Evolutionary conservation across 2,888 invertebrate genomes (phyloP), one percentile per base, ranked within the genome.

Genomic region (Drosophila austrosaltans): DNA sequence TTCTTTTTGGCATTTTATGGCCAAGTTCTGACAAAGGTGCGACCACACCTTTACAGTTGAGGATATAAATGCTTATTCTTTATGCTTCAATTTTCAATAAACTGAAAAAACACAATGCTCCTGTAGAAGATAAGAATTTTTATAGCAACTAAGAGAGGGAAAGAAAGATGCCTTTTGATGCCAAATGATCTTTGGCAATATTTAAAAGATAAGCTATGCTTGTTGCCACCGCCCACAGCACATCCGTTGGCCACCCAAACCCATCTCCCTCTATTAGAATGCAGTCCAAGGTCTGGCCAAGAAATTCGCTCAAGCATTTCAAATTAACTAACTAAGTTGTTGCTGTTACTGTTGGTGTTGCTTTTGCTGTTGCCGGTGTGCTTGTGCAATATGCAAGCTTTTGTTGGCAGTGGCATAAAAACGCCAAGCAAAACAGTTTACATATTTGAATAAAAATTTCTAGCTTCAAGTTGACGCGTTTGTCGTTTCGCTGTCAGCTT

Each of bases 241-340:
- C 64, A 66, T 57, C 63, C 67, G 71, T 66, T 66, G 62, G 73
- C 66, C 57, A 81, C 87, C 48, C 48, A 48, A 84, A 84, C 84
- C 85, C 85, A 82, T 61, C 71, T 62, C 74, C 60, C 60, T n/a
- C 22, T 28, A 40, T 44, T 32, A 39, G 58, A 48, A 48, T 48
- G 48, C 48, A 48, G 48, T 48, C 65, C 68, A 72, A 78, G 78
- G 75, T 72, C 58, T 76, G 66, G 75, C 84, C 87, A 76, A 87
- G 76, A 86, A 86, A 87, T 63, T 56, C 85, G 78, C 82, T 82
- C 75, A 85, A 85, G 82, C 85, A 86, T 87, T 83, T 69, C 72
- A 75, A 84, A 84, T 84, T 85, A 69, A 66, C 76, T 75, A 53
- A 67, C 72, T 40, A 53, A 59, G 68, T 57, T 66, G 44, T 58